Base-by-base conservation (phyloP, 2,888 invertebrate species). In the Melanostoma scalare region DNA sequence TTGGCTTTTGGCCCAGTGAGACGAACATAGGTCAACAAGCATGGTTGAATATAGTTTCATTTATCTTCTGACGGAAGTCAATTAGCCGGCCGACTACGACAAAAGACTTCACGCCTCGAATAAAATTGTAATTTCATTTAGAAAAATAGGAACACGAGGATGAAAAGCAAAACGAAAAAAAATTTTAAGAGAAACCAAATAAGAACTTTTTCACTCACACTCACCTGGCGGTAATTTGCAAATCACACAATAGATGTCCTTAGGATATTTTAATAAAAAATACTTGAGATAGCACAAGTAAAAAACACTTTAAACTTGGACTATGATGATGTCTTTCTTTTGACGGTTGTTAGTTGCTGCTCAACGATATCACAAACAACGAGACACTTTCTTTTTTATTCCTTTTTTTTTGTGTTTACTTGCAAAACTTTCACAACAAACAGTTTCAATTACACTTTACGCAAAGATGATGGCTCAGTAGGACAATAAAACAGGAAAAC, bases 51-150 rank as follows among this genome's bases (percentile, higher is more conserved):
- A 42, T 65, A 63, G 38, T 68, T 80, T 36, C 46, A 35, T 74
- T 38, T 9, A 3, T 31, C 40, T 36, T 72, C 46, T 63, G 67
- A 65, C 52, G 77, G 52, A 73, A 78, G 63, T 42, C 50, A 82
- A 77, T 77, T 82, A 82, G 44, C 52, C 68, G 72, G 77, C 50
- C 55, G 68, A 52, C 3, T 46, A 20, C 36, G 20, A 63, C 63
- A 69, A 63, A 63, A 46, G 72, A 55, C 53, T 78, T 73, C 60
- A 60, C 73, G 73, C 73, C 35, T 56, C 69, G 53, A 69, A 71
- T 67, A 40, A 71, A 38, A 20, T 3, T 5, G 35, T 33, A 20
- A 20, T 4, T 8, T 20, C 20, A 20, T 20, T 20, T 20, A 1
- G 20, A 20, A 20, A 20, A 20, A 20, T 20, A 20, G 20, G 1